Evolutionary conservation across 2,888 invertebrate genomes (phyloP).

Genomic region (Hypena proboscidalis): DNA sequence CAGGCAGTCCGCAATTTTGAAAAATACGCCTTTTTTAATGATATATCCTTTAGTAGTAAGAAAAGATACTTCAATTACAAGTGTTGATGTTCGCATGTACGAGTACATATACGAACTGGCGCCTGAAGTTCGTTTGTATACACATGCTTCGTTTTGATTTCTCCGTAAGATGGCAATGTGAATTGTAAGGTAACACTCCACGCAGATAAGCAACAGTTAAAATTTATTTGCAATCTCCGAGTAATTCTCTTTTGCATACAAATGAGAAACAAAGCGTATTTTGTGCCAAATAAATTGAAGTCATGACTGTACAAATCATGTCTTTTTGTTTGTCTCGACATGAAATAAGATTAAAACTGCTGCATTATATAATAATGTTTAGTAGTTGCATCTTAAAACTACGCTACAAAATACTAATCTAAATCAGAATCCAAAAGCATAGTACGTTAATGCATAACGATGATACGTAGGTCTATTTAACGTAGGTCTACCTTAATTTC

Average conservation of each 20-base stretch:
- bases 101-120: conserved; percentile 20
- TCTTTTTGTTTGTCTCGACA: neutral
- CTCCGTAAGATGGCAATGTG: conserved; percentile 36
- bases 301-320: neutral
- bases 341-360: neutral
- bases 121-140: conserved; percentile 29
- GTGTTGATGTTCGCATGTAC: conserved; percentile 1
- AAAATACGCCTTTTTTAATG: too few species aligned
- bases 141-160: conserved; percentile 39
- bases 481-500: too few species aligned
- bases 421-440: too few species aligned
- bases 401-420: too few species aligned
- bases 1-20: too few species aligned
- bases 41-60: too few species aligned
- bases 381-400: too few species aligned
- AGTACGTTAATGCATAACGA: too few species aligned
- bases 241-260: conserved; percentile 19
- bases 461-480: too few species aligned
- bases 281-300: conserved; percentile 5
- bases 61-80: too few species aligned
- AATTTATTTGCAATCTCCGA: conserved; percentile 21
- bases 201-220: conserved; percentile 31
- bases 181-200: conserved; percentile 44
- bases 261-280: conserved; percentile 6
- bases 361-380: too few species aligned